Base-by-base conservation (phyloP, 2,888 invertebrate species). In the Ceramica pisi region DNA sequence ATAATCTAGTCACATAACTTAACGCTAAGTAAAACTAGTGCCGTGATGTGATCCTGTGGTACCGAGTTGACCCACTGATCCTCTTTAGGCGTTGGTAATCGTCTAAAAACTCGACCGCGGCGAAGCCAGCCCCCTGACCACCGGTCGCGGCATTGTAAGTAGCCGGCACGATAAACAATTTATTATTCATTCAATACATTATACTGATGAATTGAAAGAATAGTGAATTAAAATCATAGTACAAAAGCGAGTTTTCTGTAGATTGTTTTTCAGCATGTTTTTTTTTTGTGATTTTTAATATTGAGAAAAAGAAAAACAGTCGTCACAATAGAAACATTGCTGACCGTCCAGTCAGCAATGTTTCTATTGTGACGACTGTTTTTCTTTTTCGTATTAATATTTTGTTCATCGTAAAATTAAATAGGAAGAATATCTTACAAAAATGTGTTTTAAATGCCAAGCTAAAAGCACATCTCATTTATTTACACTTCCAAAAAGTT, bases 101-200 rank as follows among this genome's bases (percentile, higher is more conserved):
- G 90, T 89, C 86, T 90, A 92, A 92, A 92, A 91, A 92, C 87
- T 87, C 87, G 87, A 89, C 90, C 88, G 86, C 86, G 80, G 81
- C 81, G 79, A 82, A 83, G 86, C 81, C 87, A 86, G 86, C 87
- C 89, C 79, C 86, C 88, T 88, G 88, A 90, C 89, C 89, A 86
- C 85, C 82, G 86, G 80, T 46, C 74, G 90, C 81, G 69, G 60
- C 60, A 64, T 48, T 68, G 89, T 87, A 89, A 78, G 89, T 88
- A 88, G 72, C 84, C 60, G 86, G 51, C 84, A 84, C 57, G 71
- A 31, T 56, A 19, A 66, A 63, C 44, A 65, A 62, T 59, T 31
- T 62, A 48, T 62, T 8, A 50, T 56, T 75, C 48, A 72, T 71
- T 76, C 56, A 69, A 41, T 56, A 41, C 68, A 63, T 51, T 57